Base-by-base conservation (phyloP, 2,888 invertebrate species). In the Rotaria sp. region DNA sequence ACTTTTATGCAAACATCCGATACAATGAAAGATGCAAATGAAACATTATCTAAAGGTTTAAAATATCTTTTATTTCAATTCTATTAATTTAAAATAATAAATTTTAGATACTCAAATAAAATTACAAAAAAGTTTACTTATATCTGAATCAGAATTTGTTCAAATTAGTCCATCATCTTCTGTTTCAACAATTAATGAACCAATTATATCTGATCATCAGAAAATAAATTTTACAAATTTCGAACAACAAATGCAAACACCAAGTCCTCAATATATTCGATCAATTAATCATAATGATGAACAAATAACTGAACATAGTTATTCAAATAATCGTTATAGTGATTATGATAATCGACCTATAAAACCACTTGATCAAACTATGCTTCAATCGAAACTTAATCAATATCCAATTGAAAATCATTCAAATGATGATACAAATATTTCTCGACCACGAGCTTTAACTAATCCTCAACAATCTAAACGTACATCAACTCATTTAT, bases 341-440 rank as follows among this genome's bases (percentile, higher is more conserved):
- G 88, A 88, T 26, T 88, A 89, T 84, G 90, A 90, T 74, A 88
- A 88, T 85, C 87, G 89, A 80, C 89, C 89, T 24, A 88, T 90
- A 50, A 89, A 88, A 87, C 89, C 90, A 30, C 85, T 89, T 52
- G 89, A 89, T 88, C 88, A 88, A 59, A 86, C 80, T 15, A 67
- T 84, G 38, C 59, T 86, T 84, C 84, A 84, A n/a, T 84, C 84
- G n/a, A 84, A 86, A 67, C 59, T 86, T 24, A 50, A 59, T 45
- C 84, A 86, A 84, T 86, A 84, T 84, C 50, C 84, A 45, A 50
- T 80, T 26, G 80, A 45, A 0, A 80, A 45, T 67, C 30, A 67
- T 3, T 18, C 35, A 11, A 18, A 35, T 35, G 67, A 67, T 35
- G 67, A 67, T 21, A 30, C 67, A 4, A 67, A 18, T 80, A 26